These are phyloP conservation scores for Pseudopleuronectes americanus DNA, from an alignment of 2,797 vertebrate species.

Conservation along the genomic window DNA sequence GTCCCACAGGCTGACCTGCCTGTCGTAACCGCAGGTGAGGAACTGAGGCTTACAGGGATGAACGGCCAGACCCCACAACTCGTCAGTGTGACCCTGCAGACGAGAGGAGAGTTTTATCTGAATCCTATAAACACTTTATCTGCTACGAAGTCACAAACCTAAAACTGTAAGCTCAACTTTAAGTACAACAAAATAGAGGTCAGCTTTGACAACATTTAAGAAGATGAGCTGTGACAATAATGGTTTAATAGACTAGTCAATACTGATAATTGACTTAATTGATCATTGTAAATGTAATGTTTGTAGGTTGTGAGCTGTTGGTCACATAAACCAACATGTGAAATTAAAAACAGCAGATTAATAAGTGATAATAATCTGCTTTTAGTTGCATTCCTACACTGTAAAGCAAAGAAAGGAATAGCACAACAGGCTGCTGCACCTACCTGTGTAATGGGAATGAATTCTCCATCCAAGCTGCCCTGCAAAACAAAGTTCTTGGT, in stretches of 20 bases:
- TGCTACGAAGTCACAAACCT: not conserved
- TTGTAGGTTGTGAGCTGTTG: too few species aligned
- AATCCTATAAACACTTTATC: not conserved
- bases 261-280: too few species aligned
- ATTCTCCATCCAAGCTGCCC: slow-evolving; percentile 91
- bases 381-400: not conserved
- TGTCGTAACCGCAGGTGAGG: slow-evolving; percentile 94
- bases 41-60: slow-evolving; percentile 93
- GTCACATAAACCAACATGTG: too few species aligned
- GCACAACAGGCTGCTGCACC: not conserved
- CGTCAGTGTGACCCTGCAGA: slow-evolving; percentile 94
- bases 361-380: too few species aligned
- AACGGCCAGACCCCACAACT: slow-evolving; percentile 94
- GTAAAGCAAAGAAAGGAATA: too few species aligned
- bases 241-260: not conserved
- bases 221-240: not conserved
- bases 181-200: not conserved
- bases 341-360: too few species aligned
- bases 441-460: slow-evolving; percentile 95
- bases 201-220: not conserved
- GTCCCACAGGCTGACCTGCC: slow-evolving; percentile 94
- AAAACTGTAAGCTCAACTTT: not conserved
- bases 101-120: not conserved
- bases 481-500: slow-evolving; percentile 95
- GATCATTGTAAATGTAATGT: too few species aligned